A percentile compares a stretch with the other conserved stretches of the same genome.
phyloP scores from a whole-genome alignment of 2,888 invertebrate genomes.

The Malthinus flaveolus region DNA sequence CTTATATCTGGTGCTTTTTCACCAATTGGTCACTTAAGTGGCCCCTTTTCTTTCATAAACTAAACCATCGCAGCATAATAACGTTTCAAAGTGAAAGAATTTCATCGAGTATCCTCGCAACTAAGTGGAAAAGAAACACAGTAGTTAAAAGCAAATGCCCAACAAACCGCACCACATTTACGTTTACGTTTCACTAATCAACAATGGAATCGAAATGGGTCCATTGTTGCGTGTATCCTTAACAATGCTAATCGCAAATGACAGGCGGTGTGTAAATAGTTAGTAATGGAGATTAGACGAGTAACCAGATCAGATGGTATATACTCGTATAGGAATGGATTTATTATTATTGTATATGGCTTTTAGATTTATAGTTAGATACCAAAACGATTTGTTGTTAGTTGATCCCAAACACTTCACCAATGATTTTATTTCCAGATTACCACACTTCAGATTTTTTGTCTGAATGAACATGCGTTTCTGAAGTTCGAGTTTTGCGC shows the following conservation, averaged over 20 bases:
- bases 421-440: conserved; percentile 26
- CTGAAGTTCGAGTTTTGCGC: background rate
- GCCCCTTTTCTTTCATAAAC: background rate
- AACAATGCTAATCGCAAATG: conserved; percentile 49
- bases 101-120: background rate
- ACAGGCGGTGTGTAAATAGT: conserved; percentile 50
- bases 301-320: conserved; percentile 25
- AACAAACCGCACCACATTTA: conserved; percentile 33
- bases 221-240: conserved; percentile 46
- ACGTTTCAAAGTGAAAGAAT: background rate
- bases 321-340: background rate
- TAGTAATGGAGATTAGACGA: conserved; percentile 42
- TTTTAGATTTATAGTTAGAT: conserved; percentile 16
- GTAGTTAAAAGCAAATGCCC: conserved; percentile 16
- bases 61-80: background rate
- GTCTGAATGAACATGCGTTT: conserved; percentile 1
- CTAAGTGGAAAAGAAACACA: conserved; percentile 14
- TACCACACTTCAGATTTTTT: conserved; percentile 25
- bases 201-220: conserved; percentile 39
- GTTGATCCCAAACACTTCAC: conserved; percentile 28
- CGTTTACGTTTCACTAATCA: conserved; percentile 36
- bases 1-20: too few relatives aligned
- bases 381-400: conserved; percentile 21
- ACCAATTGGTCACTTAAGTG: too few relatives aligned
- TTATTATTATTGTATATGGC: conserved; percentile 3